Evolutionary conservation across 2,113 vertebrate species (phyloP).

Genomic region (Gasterosteus aculeatus): DNA sequence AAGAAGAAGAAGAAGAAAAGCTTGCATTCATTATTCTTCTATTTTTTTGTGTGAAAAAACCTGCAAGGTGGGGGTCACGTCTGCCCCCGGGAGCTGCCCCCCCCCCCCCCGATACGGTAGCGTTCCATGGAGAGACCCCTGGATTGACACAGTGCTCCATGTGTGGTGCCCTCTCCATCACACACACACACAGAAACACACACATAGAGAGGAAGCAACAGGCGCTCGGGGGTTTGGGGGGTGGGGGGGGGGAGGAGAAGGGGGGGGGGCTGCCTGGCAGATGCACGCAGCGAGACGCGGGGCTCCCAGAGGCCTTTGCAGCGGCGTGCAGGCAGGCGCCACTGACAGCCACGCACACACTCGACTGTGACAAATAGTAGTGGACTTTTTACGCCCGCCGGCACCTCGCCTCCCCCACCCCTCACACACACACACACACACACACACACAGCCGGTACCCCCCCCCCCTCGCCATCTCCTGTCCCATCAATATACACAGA

Average conservation of each 20-base stretch:
- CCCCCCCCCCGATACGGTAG: no score
- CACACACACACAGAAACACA: background rate
- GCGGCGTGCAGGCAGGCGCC: slow-evolving; percentile 34
- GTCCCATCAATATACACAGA: slow-evolving; percentile 40
- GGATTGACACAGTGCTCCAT: background rate
- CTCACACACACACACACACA: background rate
- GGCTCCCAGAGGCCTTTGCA: slow-evolving; percentile 65
- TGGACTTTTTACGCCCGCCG: slow-evolving; percentile 63
- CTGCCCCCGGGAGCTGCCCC: no score
- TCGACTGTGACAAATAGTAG: slow-evolving; percentile 68
- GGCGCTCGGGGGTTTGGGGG: slow-evolving; percentile 26
- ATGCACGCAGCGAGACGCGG: slow-evolving; percentile 28
- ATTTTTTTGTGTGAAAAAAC: no score
- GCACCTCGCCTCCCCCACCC: slow-evolving; percentile 40
- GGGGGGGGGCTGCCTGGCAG: slow-evolving; percentile 49
- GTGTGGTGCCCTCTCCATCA: background rate
- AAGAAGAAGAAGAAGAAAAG: background rate
- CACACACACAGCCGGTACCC: background rate
- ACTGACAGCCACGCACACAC: slow-evolving; percentile 55
- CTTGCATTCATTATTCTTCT: no score
- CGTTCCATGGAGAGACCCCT: background rate
- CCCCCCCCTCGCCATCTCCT: slow-evolving; percentile 18
- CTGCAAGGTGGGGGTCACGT: no score
- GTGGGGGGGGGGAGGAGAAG: background rate
- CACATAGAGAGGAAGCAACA: slow-evolving; percentile 44